These are phyloP conservation scores for Lipophrys pholis DNA, from an alignment of 2,113 vertebrate genomes.

Conservation along the genomic window DNA sequence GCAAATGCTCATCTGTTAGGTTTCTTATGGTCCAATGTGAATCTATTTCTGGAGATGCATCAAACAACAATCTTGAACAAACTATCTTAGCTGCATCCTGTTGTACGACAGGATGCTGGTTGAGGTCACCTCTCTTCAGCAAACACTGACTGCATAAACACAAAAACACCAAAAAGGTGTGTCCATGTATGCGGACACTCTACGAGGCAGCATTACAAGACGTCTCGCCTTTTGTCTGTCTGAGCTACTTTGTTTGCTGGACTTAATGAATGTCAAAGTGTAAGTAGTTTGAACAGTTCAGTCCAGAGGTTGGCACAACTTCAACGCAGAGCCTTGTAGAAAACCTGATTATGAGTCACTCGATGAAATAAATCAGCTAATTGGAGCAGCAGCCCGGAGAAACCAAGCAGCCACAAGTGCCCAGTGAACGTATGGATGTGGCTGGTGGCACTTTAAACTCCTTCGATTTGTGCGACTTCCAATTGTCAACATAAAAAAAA, in stretches of 20 bases:
- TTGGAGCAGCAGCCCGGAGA: too few relatives aligned
- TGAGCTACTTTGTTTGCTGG: background rate
- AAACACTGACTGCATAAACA: slow-evolving; percentile 38
- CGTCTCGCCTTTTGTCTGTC: background rate
- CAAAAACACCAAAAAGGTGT: slow-evolving; percentile 45
- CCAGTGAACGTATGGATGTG: too few relatives aligned
- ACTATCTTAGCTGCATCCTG: slow-evolving; percentile 24
- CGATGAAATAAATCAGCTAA: too few relatives aligned
- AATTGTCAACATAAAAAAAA: background rate
- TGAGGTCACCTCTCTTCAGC: slow-evolving; percentile 41
- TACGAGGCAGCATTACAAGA: background rate
- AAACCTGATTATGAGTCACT: too few relatives aligned
- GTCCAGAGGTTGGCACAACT: background rate
- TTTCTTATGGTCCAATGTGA: background rate
- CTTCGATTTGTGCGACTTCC: background rate
- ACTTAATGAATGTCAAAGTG: background rate
- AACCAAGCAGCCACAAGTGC: too few relatives aligned
- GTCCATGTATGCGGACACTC: background rate
- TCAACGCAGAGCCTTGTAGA: too few relatives aligned
- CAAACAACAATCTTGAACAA: background rate
- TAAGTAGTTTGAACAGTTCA: background rate
- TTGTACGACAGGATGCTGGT: slow-evolving; percentile 21
- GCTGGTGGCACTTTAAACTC: too few relatives aligned
- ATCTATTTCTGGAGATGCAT: slow-evolving; percentile 4
- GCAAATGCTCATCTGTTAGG: background rate